Evolutionary conservation across 2,797 vertebrate genomes (phyloP).

Genomic region (Chiloscyllium punctatum): DNA sequence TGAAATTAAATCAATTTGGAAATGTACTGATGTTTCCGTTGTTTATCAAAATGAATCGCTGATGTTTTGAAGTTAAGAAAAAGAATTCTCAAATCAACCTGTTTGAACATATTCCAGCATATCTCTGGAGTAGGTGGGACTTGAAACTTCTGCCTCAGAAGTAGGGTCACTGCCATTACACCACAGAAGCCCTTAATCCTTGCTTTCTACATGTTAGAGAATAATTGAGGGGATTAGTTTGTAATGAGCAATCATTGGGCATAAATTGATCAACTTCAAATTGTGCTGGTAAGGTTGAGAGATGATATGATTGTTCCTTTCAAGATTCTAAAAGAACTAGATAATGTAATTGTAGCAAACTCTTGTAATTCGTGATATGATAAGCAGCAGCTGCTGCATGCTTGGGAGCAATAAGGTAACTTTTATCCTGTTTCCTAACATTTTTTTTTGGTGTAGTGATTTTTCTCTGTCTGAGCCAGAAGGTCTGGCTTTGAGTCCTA

Average conservation of each 20-base stretch:
- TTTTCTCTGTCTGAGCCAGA: too few relatives aligned
- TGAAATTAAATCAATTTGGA: not conserved
- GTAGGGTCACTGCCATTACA: too few relatives aligned
- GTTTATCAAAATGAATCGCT: not conserved
- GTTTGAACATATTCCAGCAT: too few relatives aligned
- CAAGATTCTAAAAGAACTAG: not conserved
- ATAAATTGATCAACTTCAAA: not conserved
- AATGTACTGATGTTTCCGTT: not conserved
- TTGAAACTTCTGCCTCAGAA: too few relatives aligned
- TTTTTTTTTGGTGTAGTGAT: not conserved
- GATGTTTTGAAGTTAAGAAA: not conserved
- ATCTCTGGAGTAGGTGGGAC: too few relatives aligned
- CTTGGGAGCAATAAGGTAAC: not conserved
- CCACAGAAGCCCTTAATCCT: too few relatives aligned
- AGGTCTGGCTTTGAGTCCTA: too few relatives aligned
- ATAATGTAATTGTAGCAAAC: not conserved
- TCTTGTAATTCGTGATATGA: not conserved
- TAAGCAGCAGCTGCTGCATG: too few relatives aligned
- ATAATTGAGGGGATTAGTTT: too few relatives aligned
- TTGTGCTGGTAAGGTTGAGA: not conserved
- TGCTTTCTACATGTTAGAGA: not conserved
- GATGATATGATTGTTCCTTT: not conserved
- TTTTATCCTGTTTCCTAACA: not conserved
- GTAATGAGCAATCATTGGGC: too few relatives aligned
- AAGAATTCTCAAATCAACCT: too few relatives aligned